Percentiles rank a stretch among this genome's conserved stretches.
Conservation (phyloP, 2,113 vertebrate species). For the Charina bottae region DNA sequence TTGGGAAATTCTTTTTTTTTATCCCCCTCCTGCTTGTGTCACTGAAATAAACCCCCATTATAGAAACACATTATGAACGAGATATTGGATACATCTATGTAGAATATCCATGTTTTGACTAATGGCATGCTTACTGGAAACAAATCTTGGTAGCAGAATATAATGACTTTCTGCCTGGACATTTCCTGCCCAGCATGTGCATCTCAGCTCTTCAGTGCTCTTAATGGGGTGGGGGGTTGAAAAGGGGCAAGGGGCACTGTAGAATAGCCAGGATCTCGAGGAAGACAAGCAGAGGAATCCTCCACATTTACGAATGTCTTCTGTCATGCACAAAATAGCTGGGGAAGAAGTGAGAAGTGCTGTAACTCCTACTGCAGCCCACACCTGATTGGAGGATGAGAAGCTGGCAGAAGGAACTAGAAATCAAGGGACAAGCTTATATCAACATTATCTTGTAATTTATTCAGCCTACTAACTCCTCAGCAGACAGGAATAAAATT, state of each 20-base stretch:
- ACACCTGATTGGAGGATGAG: background rate
- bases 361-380: background rate
- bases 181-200: background rate
- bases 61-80: background rate
- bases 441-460: background rate
- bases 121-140: background rate
- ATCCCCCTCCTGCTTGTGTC: background rate
- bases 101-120: background rate
- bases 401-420: background rate
- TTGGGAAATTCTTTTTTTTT: background rate
- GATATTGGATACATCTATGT: background rate
- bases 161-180: background rate
- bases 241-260: background rate
- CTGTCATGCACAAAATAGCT: background rate
- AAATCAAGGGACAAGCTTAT: background rate
- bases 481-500: background rate
- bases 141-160: background rate
- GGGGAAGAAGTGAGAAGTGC: background rate
- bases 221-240: background rate
- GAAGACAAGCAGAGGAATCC: background rate
- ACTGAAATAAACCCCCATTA: slow-evolving; percentile 17
- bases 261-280: background rate
- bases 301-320: background rate
- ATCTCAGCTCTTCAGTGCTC: background rate
- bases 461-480: background rate